Evolutionary conservation across 2,888 invertebrate species (phyloP), one percentile per base, ranked within the genome.

Genomic region (Thalpophila matura): DNA sequence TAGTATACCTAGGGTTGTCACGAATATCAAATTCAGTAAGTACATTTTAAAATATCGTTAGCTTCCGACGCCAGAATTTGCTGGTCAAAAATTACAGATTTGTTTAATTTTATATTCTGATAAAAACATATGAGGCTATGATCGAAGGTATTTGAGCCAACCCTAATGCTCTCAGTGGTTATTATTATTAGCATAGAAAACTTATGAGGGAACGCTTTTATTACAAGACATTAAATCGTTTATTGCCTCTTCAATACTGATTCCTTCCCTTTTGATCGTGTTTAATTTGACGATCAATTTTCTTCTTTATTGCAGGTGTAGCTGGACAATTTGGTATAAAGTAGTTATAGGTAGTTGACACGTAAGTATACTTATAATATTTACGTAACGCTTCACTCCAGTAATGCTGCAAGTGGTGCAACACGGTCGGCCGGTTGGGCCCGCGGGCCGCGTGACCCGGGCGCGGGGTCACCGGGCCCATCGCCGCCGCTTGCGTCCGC

Each of bases 391-490:
- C 61, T 78, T 74, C 75, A 76, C 73, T 81, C 79, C 50, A 79
- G 74, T 73, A 75, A 77, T 75, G 79, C 79, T 77, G 81, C 79
- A 76, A 75, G 74, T 85, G 85, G 82, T 80, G 85, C 83, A 86
- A 87, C 73, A 62, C 79, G 82, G 82, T 81, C 81, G 81, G 80
- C 81, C 75, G 80, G 82, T 81, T 71, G 78, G 78, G 83, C 69
- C 75, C 7, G 62, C 38, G 69, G 70, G 47, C 77, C 61, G 76
- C 76, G 70, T 89, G 89, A 91, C 90, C 75, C 40, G 40, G 33
- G 66, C 87, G 78, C 82, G 78, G 83, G 89, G 89, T 89, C 91
- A 86, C 78, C 69, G 70, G 79, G 81, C 78, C 77, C 72, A 65
- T 75, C 76, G 74, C 74, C 75, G 70, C 46, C 62, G 62, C 55